These are phyloP conservation scores for Ursus arctos DNA, from an alignment of 2,113 vertebrate genomes.

Conservation along the genomic window DNA sequence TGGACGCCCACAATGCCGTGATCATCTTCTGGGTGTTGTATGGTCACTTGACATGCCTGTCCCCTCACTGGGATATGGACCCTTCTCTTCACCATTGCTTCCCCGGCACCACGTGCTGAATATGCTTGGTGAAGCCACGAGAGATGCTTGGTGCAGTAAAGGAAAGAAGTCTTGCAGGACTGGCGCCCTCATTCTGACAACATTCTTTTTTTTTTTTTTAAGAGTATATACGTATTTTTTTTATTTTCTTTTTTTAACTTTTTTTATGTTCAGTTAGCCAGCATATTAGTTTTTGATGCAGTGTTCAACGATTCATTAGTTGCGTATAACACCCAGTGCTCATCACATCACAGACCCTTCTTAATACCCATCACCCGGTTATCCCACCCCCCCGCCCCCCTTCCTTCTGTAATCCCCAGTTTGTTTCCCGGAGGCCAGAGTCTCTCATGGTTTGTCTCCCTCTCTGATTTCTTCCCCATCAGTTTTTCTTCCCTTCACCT, in stretches of 20 bases:
- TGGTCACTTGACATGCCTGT: fast-evolving
- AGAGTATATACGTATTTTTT: background rate
- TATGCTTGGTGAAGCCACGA: too few species aligned
- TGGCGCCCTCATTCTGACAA: fast-evolving
- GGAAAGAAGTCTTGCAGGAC: background rate
- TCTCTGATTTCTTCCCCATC: too few species aligned
- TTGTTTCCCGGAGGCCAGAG: background rate
- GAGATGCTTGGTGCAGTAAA: background rate
- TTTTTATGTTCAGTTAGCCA: background rate
- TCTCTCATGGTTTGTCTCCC: background rate
- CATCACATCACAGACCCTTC: too few species aligned
- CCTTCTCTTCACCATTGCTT: background rate
- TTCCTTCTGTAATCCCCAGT: background rate
- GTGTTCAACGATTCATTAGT: background rate
- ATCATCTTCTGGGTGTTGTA: background rate
- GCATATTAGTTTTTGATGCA: background rate
- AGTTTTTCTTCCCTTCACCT: background rate
- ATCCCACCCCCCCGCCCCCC: too few species aligned
- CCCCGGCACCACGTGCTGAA: background rate
- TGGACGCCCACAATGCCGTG: too few species aligned
- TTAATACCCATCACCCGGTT: too few species aligned
- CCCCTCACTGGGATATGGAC: background rate
- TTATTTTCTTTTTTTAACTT: background rate
- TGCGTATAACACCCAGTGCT: background rate
- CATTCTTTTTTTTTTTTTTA: background rate